Evolutionary conservation across 2,797 vertebrate species (phyloP), one percentile per base, ranked within the genome.

Genomic region (Gymnopithys bicolor): DNA sequence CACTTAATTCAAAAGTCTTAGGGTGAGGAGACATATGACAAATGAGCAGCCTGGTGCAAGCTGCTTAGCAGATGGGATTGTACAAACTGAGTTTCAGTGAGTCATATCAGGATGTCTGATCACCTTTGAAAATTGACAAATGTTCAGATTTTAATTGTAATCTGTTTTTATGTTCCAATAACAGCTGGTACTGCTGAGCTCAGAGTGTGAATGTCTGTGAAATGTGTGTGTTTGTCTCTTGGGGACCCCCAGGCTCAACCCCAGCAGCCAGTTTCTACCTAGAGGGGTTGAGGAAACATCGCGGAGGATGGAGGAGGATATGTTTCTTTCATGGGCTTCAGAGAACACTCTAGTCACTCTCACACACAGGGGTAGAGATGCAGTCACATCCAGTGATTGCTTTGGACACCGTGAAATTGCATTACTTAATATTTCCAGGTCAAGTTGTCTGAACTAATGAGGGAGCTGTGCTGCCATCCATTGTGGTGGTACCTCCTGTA

Each of bases 141-240:
- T 70, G 87, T 83, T 78, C 88, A 33, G 70, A 93, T 95, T 97
- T 95, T 93, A 93, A 88, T 78, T 84, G 64, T 87, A 84, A 49
- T 87, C 28, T 48, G 30, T 30, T 95, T 97, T 94, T 92, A 66
- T 83, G 77, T 92, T 89, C 63, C 17, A 28, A 64, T 84, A 73
- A 56, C 87, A 52, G 35, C 49, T 71, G 30, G 24, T 51, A 30
- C 55, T 30, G 83, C 53, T 18, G 28, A 79, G 45, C 78, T 84
- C 23, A 19, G 35, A 53, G 11, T 6, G 22, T 35, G 63, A 63
- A 35, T 16, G 37, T 18, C 39, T 56, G 41, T 35, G 37, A 70
- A 62, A 27, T 4, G 33, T 28, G 27, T 56, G 89, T 83, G 25
- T 62, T 27, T 27, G 9, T 45, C 41, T 92, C 23, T 18, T 18